Evolutionary conservation across 2,888 invertebrate species (phyloP).

Genomic region (Sycophila texana): DNA sequence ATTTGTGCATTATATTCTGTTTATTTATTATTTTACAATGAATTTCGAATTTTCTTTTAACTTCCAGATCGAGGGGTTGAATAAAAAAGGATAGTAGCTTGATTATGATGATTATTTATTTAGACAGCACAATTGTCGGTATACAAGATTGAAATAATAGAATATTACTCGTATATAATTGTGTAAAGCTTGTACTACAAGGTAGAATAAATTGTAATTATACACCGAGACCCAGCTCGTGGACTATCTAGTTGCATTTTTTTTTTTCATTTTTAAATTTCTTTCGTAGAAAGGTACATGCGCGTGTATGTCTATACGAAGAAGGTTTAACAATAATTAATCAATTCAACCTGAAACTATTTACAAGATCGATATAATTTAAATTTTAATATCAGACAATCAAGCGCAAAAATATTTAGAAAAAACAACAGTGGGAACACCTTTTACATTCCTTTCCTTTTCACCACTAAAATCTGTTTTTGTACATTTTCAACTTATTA

Average conservation of each 20-base stretch:
- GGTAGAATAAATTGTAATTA: conserved; percentile 38
- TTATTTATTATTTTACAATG: not conserved
- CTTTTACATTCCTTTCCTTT: conserved; percentile 1
- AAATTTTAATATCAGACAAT: conserved; percentile 29
- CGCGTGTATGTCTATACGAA: conserved; percentile 15
- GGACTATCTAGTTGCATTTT: conserved; percentile 28
- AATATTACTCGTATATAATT: conserved; percentile 46
- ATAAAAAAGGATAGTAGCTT: not conserved
- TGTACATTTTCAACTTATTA: conserved; percentile 23
- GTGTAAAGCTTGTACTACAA: conserved; percentile 54
- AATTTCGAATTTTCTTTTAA: too few relatives aligned
- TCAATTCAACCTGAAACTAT: conserved; percentile 46
- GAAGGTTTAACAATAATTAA: conserved; percentile 43
- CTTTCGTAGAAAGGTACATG: conserved; percentile 29
- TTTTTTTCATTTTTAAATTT: conserved; percentile 24
- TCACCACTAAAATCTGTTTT: conserved; percentile 12
- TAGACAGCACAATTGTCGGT: conserved; percentile 44
- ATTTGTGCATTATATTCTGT: not conserved
- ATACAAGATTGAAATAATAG: conserved; percentile 46
- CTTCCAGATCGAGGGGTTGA: not conserved
- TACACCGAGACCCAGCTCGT: conserved; percentile 49
- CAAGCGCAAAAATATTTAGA: conserved; percentile 9
- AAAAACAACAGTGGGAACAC: conserved; percentile 16
- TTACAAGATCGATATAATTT: conserved; percentile 33
- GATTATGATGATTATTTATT: conserved; percentile 44